phyloP scores from a whole-genome alignment of 2,888 invertebrate species.

The Parnassius apollo region DNA sequence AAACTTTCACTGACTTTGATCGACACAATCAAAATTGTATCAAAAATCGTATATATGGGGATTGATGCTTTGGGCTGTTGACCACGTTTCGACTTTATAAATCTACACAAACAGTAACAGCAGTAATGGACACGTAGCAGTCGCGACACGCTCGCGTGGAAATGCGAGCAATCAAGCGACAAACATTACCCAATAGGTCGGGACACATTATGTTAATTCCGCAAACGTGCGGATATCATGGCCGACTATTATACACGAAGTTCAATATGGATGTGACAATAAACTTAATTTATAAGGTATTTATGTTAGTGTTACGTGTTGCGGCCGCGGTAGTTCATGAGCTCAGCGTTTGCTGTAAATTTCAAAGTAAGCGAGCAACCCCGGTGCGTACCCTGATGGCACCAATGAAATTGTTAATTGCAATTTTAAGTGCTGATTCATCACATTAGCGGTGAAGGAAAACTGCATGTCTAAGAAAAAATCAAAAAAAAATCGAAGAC shows the following conservation, averaged over 20 bases:
- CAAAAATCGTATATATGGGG: too few relatives aligned
- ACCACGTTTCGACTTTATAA: background rate
- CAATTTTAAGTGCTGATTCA: too few relatives aligned
- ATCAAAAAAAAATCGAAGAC: too few relatives aligned
- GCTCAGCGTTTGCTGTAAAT: too few relatives aligned
- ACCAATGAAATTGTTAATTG: too few relatives aligned
- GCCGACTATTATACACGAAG: slow-evolving; percentile 23
- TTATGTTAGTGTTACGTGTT: slow-evolving; percentile 18
- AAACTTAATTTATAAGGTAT: slow-evolving; percentile 25
- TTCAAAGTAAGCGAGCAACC: too few relatives aligned
- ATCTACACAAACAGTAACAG: slow-evolving; percentile 1
- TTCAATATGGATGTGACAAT: slow-evolving; percentile 23
- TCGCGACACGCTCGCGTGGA: slow-evolving; percentile 3
- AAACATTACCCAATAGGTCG: slow-evolving; percentile 44
- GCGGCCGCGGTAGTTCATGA: background rate
- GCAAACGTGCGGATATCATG: slow-evolving; percentile 19
- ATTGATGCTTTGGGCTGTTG: background rate
- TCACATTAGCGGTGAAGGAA: too few relatives aligned
- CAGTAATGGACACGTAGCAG: background rate
- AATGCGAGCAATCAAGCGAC: slow-evolving; percentile 39
- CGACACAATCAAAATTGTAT: too few relatives aligned
- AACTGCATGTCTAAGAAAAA: too few relatives aligned
- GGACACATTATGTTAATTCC: slow-evolving; percentile 44
- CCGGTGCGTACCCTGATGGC: too few relatives aligned
- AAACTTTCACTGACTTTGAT: too few relatives aligned